phyloP scores from a whole-genome alignment of 2,113 vertebrate species.

The Mormoops blainvillei region DNA sequence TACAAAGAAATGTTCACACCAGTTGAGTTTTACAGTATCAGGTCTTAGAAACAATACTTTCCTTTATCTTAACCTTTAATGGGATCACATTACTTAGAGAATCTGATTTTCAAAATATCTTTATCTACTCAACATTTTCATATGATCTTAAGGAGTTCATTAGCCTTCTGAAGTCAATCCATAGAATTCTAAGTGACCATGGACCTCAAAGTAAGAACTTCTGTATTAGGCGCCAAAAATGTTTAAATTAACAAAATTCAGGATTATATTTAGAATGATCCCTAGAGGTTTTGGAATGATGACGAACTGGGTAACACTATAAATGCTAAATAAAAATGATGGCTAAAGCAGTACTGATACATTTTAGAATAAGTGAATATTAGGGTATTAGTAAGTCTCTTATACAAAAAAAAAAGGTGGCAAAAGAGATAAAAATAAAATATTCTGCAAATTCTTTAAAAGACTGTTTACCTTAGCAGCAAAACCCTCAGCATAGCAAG shows the following conservation, averaged over 20 bases:
- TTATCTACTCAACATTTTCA: conserved; percentile 39
- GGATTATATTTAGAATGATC: not conserved
- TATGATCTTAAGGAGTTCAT: not conserved
- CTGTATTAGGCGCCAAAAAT: not conserved
- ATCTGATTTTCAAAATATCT: not conserved
- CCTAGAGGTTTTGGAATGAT: conserved; percentile 32
- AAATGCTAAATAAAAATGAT: not conserved
- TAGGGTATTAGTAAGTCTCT: not conserved
- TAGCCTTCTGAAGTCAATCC: not conserved
- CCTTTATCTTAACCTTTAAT: conserved; percentile 3
- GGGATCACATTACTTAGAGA: not conserved
- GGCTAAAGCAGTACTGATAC: conserved; percentile 8
- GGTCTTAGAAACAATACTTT: conserved; percentile 20
- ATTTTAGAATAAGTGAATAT: conserved; percentile 33
- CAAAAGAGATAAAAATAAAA: conserved; percentile 2
- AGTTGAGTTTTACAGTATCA: not conserved
- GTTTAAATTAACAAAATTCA: not conserved
- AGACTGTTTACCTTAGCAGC: not conserved
- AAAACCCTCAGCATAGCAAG: not conserved
- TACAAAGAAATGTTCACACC: not conserved
- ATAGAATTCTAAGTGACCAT: not conserved
- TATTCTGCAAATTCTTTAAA: conserved; percentile 26
- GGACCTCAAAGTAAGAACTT: conserved; percentile 22
- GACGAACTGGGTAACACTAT: not conserved
- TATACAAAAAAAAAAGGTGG: not conserved